Conservation (phyloP, 2,888 invertebrate genomes). For the Yponomeuta evonymella region DNA sequence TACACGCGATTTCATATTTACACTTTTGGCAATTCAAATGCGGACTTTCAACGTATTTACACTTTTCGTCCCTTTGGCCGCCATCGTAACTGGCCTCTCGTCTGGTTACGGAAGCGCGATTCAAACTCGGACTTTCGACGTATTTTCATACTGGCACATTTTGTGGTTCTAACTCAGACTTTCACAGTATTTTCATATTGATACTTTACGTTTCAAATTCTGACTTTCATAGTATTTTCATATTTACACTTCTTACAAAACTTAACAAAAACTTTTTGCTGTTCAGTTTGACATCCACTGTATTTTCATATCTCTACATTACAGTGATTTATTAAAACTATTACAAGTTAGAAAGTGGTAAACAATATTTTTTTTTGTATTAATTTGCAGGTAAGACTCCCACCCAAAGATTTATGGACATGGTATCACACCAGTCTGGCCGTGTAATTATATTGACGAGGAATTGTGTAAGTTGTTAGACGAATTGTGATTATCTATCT, state of each 20-base stretch:
- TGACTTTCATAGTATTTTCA: not conserved
- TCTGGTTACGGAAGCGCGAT: not conserved
- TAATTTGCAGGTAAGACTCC: slow-evolving; percentile 39
- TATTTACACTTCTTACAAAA: not conserved
- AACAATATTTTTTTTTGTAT: too few species aligned
- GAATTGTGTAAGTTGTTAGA: slow-evolving; percentile 57
- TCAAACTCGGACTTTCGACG: too few species aligned
- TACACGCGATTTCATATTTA: too few species aligned
- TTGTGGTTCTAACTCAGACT: too few species aligned
- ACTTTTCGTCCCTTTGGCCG: not conserved
- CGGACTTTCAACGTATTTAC: not conserved
- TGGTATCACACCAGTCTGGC: slow-evolving; percentile 35
- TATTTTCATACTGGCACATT: too few species aligned
- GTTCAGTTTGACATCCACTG: too few species aligned
- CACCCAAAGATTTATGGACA: slow-evolving; percentile 60
- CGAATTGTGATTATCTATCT: slow-evolving; percentile 73
- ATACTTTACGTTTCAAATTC: not conserved
- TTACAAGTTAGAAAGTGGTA: too few species aligned
- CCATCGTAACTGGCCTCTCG: not conserved
- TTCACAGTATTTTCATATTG: not conserved
- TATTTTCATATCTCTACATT: too few species aligned
- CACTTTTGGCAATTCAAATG: too few species aligned
- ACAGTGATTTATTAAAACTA: too few species aligned
- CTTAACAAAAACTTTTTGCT: too few species aligned
- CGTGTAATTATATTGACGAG: slow-evolving; percentile 38